Evolutionary conservation across 2,888 invertebrate species (phyloP), one percentile per base, ranked within the genome.

Genomic region (Aphrophora alni): DNA sequence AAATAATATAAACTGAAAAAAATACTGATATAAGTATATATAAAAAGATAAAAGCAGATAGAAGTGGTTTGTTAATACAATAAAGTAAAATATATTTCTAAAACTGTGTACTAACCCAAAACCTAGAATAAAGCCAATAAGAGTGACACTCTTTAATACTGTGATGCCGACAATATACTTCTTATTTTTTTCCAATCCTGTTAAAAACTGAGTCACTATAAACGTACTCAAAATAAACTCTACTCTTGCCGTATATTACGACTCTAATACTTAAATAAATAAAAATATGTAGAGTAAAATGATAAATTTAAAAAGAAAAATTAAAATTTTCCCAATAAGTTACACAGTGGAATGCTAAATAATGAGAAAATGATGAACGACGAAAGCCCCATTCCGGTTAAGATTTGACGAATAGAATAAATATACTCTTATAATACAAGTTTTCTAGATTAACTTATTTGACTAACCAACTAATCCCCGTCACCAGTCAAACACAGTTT

Each of bases 401-500:
- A 21, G 59, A 59, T 59, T 59, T 59, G 59, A 59, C 59, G 10
- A 59, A 59, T 59, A 59, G 59, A 21, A 59, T 33, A 33, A 5
- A 33, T 33, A 17, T 44, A 44, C 44, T 59, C n/a, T 59, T 59
- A 59, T 59, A 21, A 21, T 59, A 59, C 59, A 59, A 59, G 59
- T 21, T 59, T n/a, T 21, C 59, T 59, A 59, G 59, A 59, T 59
- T 59, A 59, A 59, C 59, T 59, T 59, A 59, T 59, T 59, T 59
- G 59, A 59, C 59, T 59, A 59, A 59, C 21, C 59, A 59, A 59
- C 59, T 59, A 59, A 59, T 5, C 59, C 59, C 59, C 59, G 59
- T 59, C 59, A 59, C 59, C 59, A 59, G 59, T 59, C 59, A 59
- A 59, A 59, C 59, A 59, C 59, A 59, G 59, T 59, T 59, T 59